Percentiles rank a stretch among this genome's conserved stretches.
These are phyloP conservation scores for Brachyhypopomus gauderio DNA, from an alignment of 2,113 vertebrate genomes.

Conservation along the genomic window DNA sequence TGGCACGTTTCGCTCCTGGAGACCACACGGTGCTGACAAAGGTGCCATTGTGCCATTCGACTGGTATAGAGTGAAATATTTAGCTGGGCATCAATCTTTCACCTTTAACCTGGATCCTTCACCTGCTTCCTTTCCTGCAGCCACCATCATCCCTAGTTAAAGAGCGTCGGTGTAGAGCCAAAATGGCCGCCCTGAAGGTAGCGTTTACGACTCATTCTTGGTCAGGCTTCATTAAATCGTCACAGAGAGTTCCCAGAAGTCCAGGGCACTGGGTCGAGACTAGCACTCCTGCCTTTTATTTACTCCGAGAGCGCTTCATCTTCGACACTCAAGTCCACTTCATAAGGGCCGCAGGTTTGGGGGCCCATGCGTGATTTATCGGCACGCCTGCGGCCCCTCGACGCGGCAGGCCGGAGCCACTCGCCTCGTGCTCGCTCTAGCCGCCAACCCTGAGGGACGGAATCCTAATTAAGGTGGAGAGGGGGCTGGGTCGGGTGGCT, in stretches of 20 bases:
- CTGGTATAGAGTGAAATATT: constrained; percentile 69
- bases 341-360: not conserved
- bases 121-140: constrained; percentile 27
- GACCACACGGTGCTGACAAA: constrained; percentile 40
- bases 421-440: constrained; percentile 53
- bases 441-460: constrained; percentile 61
- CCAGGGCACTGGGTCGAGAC: not conserved
- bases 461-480: constrained; percentile 74
- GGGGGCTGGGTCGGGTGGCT: constrained; percentile 60
- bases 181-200: constrained; percentile 41
- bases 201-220: not conserved
- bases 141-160: constrained; percentile 10
- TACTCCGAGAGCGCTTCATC: not conserved
- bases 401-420: constrained; percentile 33
- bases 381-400: not conserved
- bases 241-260: not conserved
- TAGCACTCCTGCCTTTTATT: not conserved
- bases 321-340: constrained; percentile 3
- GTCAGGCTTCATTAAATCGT: not conserved
- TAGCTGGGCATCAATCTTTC: constrained; percentile 48
- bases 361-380: constrained; percentile 26
- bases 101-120: constrained; percentile 21
- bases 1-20: constrained; percentile 61
- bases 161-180: constrained; percentile 20
- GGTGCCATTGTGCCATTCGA: constrained; percentile 48